Percentiles rank a stretch among this genome's conserved stretches.
phyloP scores from a whole-genome alignment of 1,140 invertebrate species.

The Phthorimaea operculella region DNA sequence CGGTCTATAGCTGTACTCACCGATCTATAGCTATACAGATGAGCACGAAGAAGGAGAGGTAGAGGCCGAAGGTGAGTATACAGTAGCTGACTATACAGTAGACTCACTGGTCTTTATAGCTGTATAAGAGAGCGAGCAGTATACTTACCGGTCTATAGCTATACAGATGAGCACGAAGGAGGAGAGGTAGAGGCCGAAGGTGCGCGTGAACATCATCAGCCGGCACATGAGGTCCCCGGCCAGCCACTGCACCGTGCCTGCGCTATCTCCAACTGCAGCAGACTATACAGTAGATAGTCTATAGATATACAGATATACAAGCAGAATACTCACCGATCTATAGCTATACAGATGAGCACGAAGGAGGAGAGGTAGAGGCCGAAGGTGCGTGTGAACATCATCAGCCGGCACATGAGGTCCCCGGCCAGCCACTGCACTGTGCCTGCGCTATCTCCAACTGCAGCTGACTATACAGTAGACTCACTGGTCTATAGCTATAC shows the following conservation, averaged over 20 bases:
- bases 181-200: too few species aligned
- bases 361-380: constrained; percentile 89
- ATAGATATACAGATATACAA: constrained; percentile 85
- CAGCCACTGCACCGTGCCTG: constrained; percentile 72
- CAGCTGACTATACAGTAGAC: constrained; percentile 88
- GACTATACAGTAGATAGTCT: constrained; percentile 81
- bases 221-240: too few species aligned
- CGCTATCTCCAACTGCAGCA: too few species aligned
- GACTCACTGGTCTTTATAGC: too few species aligned
- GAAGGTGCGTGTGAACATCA: not conserved
- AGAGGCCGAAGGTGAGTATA: constrained; percentile 87
- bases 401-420: too few species aligned
- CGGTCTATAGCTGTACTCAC: too few species aligned
- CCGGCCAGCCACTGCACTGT: too few species aligned
- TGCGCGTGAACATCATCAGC: not conserved
- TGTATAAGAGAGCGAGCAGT: too few species aligned
- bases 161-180: too few species aligned
- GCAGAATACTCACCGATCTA: constrained; percentile 76
- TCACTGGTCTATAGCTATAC: constrained; percentile 64
- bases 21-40: constrained; percentile 90
- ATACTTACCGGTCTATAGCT: too few species aligned
- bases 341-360: constrained; percentile 86
- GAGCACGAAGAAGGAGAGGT: constrained; percentile 86
- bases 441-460: constrained; percentile 88
- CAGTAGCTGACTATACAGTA: too few species aligned